phyloP scores from a whole-genome alignment of 2,888 invertebrate species.

The Lordiphosa andalusiaca region DNA sequence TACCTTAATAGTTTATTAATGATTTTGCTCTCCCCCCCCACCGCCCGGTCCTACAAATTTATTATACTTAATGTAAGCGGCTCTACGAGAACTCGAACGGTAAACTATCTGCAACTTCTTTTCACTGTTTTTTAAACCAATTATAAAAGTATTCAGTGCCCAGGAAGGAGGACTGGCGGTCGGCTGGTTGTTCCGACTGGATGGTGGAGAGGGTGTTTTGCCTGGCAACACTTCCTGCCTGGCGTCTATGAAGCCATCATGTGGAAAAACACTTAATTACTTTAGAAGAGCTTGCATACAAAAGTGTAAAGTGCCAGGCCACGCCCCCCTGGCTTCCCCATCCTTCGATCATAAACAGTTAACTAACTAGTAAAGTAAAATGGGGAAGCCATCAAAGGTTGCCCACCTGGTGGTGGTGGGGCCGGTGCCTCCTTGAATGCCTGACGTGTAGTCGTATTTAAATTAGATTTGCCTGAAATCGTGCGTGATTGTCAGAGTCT shows the following conservation, averaged over 20 bases:
- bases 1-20: constrained; percentile 70
- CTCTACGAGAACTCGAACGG: constrained; percentile 2
- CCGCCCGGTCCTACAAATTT: constrained; percentile 42
- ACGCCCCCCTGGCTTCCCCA: constrained; percentile 43
- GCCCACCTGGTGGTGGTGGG: constrained; percentile 14
- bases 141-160: constrained; percentile 62
- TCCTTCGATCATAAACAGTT: constrained; percentile 62
- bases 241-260: constrained; percentile 70
- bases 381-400: constrained; percentile 62
- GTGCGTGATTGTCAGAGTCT: constrained; percentile 72
- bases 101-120: constrained; percentile 63
- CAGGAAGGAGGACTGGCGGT: constrained; percentile 17
- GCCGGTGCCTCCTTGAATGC: constrained; percentile 4
- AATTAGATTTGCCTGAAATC: constrained; percentile 74
- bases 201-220: constrained; percentile 4
- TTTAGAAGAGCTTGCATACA: constrained; percentile 70
- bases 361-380: constrained; percentile 68
- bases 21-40: constrained; percentile 46
- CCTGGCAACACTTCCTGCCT: constrained; percentile 30
- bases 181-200: neutral
- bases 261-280: constrained; percentile 71
- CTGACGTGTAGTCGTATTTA: constrained; percentile 72
- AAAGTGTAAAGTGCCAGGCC: constrained; percentile 68
- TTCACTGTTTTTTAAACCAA: constrained; percentile 69
- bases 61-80: constrained; percentile 38